Percentiles rank a stretch among this genome's conserved stretches.
Conservation (phyloP, 2,113 vertebrate genomes). For the Aplodontia rufa region DNA sequence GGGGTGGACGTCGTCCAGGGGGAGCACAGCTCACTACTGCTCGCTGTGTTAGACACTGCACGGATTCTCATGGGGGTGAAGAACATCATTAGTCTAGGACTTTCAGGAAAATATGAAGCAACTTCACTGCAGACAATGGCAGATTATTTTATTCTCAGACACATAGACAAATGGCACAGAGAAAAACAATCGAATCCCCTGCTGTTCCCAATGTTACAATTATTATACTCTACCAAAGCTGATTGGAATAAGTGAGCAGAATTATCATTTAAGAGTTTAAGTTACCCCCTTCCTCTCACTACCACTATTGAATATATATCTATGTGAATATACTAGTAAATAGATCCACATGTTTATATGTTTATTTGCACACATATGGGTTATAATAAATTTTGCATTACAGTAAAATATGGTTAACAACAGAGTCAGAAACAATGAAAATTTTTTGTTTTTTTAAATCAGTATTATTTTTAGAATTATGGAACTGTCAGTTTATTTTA, state of each 20-base stretch:
- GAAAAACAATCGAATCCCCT: constrained; percentile 35
- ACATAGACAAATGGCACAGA: constrained; percentile 48
- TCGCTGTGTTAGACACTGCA: background rate
- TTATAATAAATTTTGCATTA: background rate
- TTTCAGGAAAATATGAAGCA: constrained; percentile 35
- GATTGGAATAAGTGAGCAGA: constrained; percentile 10
- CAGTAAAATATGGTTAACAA: constrained; percentile 19
- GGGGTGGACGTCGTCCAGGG: background rate
- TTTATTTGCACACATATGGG: background rate
- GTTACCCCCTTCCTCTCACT: background rate
- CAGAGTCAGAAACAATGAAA: constrained; percentile 16
- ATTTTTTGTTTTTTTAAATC: constrained; percentile 21
- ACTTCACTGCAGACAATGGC: constrained; percentile 42
- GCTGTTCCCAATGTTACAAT: constrained; percentile 37
- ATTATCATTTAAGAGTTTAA: background rate
- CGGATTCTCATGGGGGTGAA: background rate
- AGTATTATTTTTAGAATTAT: constrained; percentile 13
- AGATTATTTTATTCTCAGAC: constrained; percentile 53
- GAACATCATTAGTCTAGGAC: background rate
- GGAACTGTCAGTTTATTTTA: background rate
- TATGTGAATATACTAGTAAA: background rate
- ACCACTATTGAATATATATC: background rate
- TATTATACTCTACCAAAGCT: background rate
- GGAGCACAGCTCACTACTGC: background rate
- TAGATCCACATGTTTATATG: background rate